Percentiles rank a stretch among this genome's conserved stretches.
phyloP scores from a whole-genome alignment of 2,113 vertebrate species.

The Tachuris rubrigastra region DNA sequence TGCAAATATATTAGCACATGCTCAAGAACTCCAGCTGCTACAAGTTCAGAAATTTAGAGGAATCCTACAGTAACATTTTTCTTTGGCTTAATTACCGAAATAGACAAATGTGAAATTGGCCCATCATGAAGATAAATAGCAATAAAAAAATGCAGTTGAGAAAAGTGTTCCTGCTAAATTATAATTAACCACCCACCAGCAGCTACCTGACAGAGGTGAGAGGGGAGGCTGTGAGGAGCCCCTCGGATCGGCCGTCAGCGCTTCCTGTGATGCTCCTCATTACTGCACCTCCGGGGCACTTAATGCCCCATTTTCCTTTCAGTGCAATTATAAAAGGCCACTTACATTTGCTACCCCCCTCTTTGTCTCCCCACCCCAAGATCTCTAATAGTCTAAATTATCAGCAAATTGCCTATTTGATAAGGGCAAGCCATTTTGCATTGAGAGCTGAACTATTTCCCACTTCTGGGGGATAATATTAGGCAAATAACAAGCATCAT shows the following conservation, averaged over 20 bases:
- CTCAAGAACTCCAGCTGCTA: background rate
- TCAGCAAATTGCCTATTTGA: constrained; percentile 74
- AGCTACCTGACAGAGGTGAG: constrained; percentile 68
- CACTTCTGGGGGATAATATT: constrained; percentile 75
- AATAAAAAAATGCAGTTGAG: constrained; percentile 59
- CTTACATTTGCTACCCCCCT: constrained; percentile 37
- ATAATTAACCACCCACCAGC: constrained; percentile 71
- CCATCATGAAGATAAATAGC: constrained; percentile 76
- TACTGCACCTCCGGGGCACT: constrained; percentile 48
- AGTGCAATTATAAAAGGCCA: constrained; percentile 72
- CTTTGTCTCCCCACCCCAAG: constrained; percentile 60
- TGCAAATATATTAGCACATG: background rate
- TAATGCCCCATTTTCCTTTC: constrained; percentile 65
- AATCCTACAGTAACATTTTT: constrained; percentile 66
- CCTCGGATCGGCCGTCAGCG: background rate
- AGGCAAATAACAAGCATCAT: constrained; percentile 78
- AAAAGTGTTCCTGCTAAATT: constrained; percentile 62
- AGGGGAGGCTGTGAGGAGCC: constrained; percentile 36
- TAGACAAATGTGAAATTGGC: constrained; percentile 70
- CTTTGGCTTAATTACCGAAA: constrained; percentile 71
- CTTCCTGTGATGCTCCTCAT: constrained; percentile 42
- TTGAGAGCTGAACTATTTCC: constrained; percentile 69
- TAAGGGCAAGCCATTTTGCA: constrained; percentile 75
- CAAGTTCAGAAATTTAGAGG: background rate
- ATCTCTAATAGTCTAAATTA: constrained; percentile 72